Evolutionary conservation across 2,888 invertebrate species (phyloP), one percentile per base, ranked within the genome.

Genomic region (Mesorhabditis belari): DNA sequence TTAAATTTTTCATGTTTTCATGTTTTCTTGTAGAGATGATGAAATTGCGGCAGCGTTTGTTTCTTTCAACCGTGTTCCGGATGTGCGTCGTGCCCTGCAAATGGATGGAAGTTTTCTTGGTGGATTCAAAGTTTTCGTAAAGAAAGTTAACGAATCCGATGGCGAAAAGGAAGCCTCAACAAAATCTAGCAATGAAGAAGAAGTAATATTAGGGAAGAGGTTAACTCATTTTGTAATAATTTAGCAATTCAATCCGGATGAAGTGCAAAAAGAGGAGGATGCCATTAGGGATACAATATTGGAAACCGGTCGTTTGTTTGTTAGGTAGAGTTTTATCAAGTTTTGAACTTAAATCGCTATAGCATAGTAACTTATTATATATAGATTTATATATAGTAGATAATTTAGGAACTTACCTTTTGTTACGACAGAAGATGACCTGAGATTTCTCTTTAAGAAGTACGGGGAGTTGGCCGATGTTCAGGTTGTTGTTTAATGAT

Each of bases 271-370:
- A 25, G 27, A 59, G 35, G 56, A 64, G 25, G 64, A 65, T 49
- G 51, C 64, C 19, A 65, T 68, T 28, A 62, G 67, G 4, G 74
- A 77, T 24, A 63, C 66, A 51, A 75, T 76, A 49, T 66, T 74
- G 25, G 76, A 85, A 79, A 92, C 93, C 69, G 96, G 96, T 2
- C 87, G 89, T 71, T 88, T 96, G 76, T 96, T 92, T 85, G 85
- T 94, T n/a, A 35, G 44, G 44, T 35, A 17, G 44, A 35, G 44
- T 35, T 35, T 35, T 9, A n/a, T n/a, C 44, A 17, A 35, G 12
- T 35, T 35, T 17, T 35, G n/a, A n/a, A n/a, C n/a, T n/a, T n/a
- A n/a, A n/a, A n/a, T n/a, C n/a, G n/a, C n/a, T n/a, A n/a, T n/a
- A n/a, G n/a, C n/a, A n/a, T n/a, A n/a, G n/a, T n/a, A n/a, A n/a